Conservation (phyloP, 2,888 invertebrate species). For the Reticulitermes lucifugus region DNA sequence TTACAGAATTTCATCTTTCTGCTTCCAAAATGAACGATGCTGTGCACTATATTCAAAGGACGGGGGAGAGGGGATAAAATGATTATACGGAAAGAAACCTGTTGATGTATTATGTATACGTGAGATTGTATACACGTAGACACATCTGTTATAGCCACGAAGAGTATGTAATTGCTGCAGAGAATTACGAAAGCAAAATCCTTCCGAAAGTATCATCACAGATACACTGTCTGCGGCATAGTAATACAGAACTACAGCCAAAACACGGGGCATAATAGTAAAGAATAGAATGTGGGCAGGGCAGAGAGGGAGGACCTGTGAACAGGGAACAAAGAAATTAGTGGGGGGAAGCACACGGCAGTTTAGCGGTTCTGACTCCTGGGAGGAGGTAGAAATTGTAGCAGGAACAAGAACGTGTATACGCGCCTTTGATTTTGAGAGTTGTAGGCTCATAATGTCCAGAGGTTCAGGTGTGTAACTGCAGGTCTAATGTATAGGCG, state of each 20-base stretch:
- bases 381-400: conserved; percentile 31
- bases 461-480: too few relatives aligned
- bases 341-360: conserved; percentile 33
- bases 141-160: background rate
- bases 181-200: background rate
- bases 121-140: background rate
- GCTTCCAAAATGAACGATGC: background rate
- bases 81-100: background rate
- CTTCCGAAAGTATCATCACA: background rate
- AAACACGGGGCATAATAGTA: conserved; percentile 1
- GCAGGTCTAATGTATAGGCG: too few relatives aligned
- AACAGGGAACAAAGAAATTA: conserved; percentile 38
- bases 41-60: conserved; percentile 8
- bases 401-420: conserved; percentile 25
- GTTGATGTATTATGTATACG: conserved; percentile 13
- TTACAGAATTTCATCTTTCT: background rate
- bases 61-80: background rate
- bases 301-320: conserved; percentile 11
- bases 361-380: conserved; percentile 23
- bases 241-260: background rate
- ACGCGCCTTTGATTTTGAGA: background rate
- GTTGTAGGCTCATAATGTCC: background rate
- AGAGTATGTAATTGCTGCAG: background rate
- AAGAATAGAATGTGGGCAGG: conserved; percentile 24
- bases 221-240: background rate